A percentile compares a stretch with the other conserved stretches of the same genome.
These are phyloP conservation scores for Gonioctena quinquepunctata DNA, from an alignment of 1,140 invertebrate genomes.

Conservation along the genomic window DNA sequence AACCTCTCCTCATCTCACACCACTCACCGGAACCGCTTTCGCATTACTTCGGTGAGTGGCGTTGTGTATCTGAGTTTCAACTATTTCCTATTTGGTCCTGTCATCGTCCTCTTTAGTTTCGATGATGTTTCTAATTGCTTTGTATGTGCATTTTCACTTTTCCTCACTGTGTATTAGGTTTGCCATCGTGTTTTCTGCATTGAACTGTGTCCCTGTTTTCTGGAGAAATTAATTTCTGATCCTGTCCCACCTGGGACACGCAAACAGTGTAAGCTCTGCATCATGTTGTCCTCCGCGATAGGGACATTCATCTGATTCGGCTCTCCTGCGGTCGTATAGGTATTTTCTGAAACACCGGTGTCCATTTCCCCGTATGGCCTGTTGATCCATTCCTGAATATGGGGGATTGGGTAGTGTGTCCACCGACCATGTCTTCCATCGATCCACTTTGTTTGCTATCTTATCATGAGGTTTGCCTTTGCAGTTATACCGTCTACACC, in stretches of 20 bases:
- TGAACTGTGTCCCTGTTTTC: too few relatives aligned
- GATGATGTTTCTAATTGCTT: too few relatives aligned
- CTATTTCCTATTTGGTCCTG: too few relatives aligned
- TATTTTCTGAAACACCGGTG: neutral
- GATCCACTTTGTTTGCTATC: neutral
- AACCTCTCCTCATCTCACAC: too few relatives aligned
- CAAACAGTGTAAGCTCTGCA: neutral
- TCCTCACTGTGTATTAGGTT: too few relatives aligned
- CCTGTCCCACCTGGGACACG: neutral
- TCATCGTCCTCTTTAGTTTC: too few relatives aligned
- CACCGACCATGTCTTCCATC: neutral
- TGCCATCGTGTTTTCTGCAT: too few relatives aligned
- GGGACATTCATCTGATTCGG: neutral
- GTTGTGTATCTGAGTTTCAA: too few relatives aligned
- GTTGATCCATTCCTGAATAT: neutral
- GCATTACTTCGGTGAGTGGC: too few relatives aligned
- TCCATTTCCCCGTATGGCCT: neutral
- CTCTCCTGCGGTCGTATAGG: neutral
- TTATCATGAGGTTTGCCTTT: neutral
- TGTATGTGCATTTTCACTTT: too few relatives aligned
- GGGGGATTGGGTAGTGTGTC: neutral
- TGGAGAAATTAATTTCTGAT: too few relatives aligned
- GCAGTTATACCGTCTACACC: neutral
- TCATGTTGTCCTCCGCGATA: neutral
- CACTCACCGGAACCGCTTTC: too few relatives aligned